Evolutionary conservation across 2,797 vertebrate genomes (phyloP).

Genomic region (Capromys pilorides): DNA sequence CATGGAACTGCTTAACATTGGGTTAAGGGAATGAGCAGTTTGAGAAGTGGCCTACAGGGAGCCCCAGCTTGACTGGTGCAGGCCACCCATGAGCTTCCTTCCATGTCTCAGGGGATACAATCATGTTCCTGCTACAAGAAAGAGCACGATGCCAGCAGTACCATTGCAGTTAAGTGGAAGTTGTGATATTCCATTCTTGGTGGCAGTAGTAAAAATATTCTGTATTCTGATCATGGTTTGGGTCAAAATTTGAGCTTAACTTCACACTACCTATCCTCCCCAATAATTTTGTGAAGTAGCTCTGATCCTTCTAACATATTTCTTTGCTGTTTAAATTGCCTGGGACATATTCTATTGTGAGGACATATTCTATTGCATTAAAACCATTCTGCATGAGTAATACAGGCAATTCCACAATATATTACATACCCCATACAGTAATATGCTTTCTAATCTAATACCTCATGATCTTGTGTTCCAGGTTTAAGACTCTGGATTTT

Average conservation of each 20-base stretch:
- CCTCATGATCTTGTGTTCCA: not conserved
- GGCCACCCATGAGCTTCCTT: not conserved
- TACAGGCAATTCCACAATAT: not conserved
- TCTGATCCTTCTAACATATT: not conserved
- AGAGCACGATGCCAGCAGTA: accelerated
- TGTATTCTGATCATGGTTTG: not conserved
- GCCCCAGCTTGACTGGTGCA: not conserved
- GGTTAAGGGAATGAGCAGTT: not conserved
- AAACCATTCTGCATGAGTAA: not conserved
- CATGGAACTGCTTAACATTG: too few relatives aligned
- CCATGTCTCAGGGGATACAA: too few relatives aligned
- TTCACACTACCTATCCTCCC: not conserved
- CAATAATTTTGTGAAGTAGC: not conserved
- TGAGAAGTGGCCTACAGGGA: not conserved
- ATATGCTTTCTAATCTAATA: not conserved
- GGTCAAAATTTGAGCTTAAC: not conserved
- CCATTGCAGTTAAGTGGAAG: not conserved
- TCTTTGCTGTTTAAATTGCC: not conserved
- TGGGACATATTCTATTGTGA: not conserved
- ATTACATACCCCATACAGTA: not conserved
- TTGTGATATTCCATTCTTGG: not conserved
- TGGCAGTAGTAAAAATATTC: not conserved
- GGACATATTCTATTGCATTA: not conserved
- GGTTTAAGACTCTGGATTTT: not conserved
- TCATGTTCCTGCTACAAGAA: too few relatives aligned